Evolutionary conservation across 2,888 invertebrate genomes (phyloP).

Genomic region (Tipula helvola): DNA sequence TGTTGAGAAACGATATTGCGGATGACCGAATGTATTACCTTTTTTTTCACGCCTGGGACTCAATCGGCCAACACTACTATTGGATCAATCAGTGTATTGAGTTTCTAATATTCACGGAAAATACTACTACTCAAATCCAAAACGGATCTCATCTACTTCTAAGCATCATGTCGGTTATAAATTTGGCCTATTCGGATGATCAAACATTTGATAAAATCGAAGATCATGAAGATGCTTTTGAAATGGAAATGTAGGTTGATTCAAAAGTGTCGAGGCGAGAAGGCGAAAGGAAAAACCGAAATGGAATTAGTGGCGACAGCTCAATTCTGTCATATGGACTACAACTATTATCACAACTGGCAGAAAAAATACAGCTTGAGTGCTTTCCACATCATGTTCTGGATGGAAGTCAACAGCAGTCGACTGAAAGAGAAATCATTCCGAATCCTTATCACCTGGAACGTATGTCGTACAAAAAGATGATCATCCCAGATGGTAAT

Average conservation of each 20-base stretch:
- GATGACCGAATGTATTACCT: constrained; percentile 87
- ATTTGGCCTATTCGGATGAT: constrained; percentile 60
- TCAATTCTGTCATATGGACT: constrained; percentile 90
- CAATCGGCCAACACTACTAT: constrained; percentile 88
- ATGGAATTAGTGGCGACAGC: constrained; percentile 71
- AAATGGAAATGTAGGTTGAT: constrained; percentile 52
- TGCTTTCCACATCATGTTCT: constrained; percentile 77
- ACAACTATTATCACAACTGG: constrained; percentile 70
- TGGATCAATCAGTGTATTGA: constrained; percentile 98
- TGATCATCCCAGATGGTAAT: constrained; percentile 79
- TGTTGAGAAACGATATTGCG: constrained; percentile 79
- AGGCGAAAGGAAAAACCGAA: constrained; percentile 60
- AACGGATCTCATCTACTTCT: constrained; percentile 70
- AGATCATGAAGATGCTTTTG: constrained; percentile 57
- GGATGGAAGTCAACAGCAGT: constrained; percentile 72
- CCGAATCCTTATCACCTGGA: constrained; percentile 87
- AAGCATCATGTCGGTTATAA: constrained; percentile 70
- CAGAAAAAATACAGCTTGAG: constrained; percentile 80
- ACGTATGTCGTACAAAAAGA: constrained; percentile 90
- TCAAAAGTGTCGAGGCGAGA: constrained; percentile 33
- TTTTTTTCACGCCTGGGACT: constrained; percentile 95
- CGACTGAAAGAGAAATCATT: constrained; percentile 70
- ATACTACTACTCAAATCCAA: constrained; percentile 55
- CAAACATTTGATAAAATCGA: constrained; percentile 43
- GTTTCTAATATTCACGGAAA: constrained; percentile 72